Evolutionary conservation across 1,140 invertebrate genomes (phyloP).

Genomic region (Brachionus paranguensis): DNA sequence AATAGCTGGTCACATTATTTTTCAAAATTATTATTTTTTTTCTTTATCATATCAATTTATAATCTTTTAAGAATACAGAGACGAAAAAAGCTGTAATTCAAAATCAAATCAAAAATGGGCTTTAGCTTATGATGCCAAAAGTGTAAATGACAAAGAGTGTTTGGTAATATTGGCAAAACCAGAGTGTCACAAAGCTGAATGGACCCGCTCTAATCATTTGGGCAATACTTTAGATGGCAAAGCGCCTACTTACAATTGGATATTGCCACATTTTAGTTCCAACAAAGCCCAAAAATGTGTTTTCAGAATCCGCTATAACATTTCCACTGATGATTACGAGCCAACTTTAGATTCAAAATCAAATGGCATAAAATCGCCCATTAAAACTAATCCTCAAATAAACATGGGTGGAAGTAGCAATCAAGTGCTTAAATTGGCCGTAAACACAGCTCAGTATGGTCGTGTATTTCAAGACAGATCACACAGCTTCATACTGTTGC

Average conservation of each 20-base stretch:
- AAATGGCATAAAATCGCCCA: constrained; percentile 44
- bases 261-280: constrained; percentile 53
- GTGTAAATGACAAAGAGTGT: constrained; percentile 46
- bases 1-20: no score
- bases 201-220: constrained; percentile 52
- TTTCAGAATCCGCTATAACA: constrained; percentile 53
- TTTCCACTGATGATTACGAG: constrained; percentile 54
- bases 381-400: constrained; percentile 44
- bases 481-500: constrained; percentile 48
- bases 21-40: no score
- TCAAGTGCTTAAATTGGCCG: constrained; percentile 43
- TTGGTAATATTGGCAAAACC: constrained; percentile 46
- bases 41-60: not conserved
- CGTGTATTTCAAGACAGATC: constrained; percentile 51
- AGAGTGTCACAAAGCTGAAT: constrained; percentile 49
- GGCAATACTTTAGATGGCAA: constrained; percentile 50
- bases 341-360: constrained; percentile 47
- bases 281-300: constrained; percentile 49
- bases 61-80: not conserved
- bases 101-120: constrained; percentile 47
- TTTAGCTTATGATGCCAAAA: constrained; percentile 49
- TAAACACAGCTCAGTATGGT: constrained; percentile 54
- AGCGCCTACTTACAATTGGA: constrained; percentile 48
- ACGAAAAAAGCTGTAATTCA: not conserved
- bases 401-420: constrained; percentile 41